Evolutionary conservation across 1,140 invertebrate genomes (phyloP), one percentile per base, ranked within the genome.

Genomic region (Eubasilissa regina): DNA sequence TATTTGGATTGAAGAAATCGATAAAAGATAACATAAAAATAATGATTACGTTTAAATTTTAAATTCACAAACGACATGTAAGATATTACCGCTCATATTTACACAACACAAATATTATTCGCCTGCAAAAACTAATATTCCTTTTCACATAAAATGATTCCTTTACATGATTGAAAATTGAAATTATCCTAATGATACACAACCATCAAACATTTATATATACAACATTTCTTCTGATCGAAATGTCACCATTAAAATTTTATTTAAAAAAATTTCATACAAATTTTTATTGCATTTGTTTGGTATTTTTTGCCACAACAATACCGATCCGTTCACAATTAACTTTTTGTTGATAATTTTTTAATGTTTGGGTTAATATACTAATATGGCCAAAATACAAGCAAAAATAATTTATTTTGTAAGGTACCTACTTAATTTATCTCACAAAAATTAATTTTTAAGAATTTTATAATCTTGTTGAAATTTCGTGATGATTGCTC

Each of bases 191-290:
- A 78, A 53, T 48, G 47, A 44, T 78, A 78, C 77, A 78, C 77
- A 78, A 78, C 77, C 77, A 78, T 78, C 70, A 60, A 78, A 78
- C 77, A 78, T 68, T 75, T 76, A 80, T 74, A 74, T 74, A n/a
- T 74, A 74, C 70, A 74, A 55, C 25, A 74, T 17, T 55, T 51
- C 7, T 10, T 56, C 25, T 72, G 19, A 58, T 45, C 1, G 21
- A 58, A 15, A 21, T 45, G 3, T 70, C 35, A 74, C 51, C 72
- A n/a, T 43, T n/a, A 45, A 66, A 66, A 44, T 66, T 17, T 17
- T 44, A 66, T 66, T 45, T 11, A n/a, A 45, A 43, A 56, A 44
- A n/a, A 17, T 66, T 6, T 45, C 0, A 66, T 43, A 17, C 15
- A 66, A 43, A 44, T 7, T 66, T 66, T 66, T 66, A 66, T 66